phyloP scores from a whole-genome alignment of 37 sponge, comb jelly and placozoan genomes.

The Cliona cf. orientalis region DNA sequence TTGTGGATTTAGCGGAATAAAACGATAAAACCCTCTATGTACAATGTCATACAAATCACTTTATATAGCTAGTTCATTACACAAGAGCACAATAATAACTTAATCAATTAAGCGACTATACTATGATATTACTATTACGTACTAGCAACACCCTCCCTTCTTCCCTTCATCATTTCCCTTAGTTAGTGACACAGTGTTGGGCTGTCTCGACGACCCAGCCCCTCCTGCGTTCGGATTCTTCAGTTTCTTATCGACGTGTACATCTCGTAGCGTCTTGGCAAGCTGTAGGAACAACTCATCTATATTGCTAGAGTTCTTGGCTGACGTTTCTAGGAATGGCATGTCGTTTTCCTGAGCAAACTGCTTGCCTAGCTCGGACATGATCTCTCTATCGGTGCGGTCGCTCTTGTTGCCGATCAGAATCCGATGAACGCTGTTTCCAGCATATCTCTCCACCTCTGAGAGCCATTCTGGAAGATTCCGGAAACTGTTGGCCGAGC shows the following conservation, averaged over 20 bases:
- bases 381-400: slow-evolving; percentile 75
- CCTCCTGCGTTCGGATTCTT: slow-evolving; percentile 43
- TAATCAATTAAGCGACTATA: no score
- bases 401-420: slow-evolving; percentile 96
- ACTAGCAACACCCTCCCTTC: slow-evolving; percentile 37
- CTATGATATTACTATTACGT: no score
- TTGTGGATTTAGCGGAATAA: no score
- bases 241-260: slow-evolving; percentile 60
- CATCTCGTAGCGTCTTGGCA: slow-evolving; percentile 72
- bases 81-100: no score
- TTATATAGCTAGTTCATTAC: no score
- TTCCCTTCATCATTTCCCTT: slow-evolving; percentile 34
- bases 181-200: slow-evolving; percentile 43
- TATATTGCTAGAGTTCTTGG: slow-evolving; percentile 84
- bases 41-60: no score
- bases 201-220: slow-evolving; percentile 12
- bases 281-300: slow-evolving; percentile 82
- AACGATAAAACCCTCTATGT: no score
- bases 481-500: slow-evolving; percentile 60
- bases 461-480: slow-evolving; percentile 84
- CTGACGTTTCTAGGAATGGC: slow-evolving; percentile 93
- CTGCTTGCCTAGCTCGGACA: slow-evolving; percentile 46
- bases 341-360: slow-evolving; percentile 82
- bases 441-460: slow-evolving; percentile 85
- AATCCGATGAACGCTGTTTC: slow-evolving; percentile 71